Evolutionary conservation across 2,888 invertebrate genomes (phyloP), one percentile per base, ranked within the genome.

Genomic region (Dastarcus helophoroides): DNA sequence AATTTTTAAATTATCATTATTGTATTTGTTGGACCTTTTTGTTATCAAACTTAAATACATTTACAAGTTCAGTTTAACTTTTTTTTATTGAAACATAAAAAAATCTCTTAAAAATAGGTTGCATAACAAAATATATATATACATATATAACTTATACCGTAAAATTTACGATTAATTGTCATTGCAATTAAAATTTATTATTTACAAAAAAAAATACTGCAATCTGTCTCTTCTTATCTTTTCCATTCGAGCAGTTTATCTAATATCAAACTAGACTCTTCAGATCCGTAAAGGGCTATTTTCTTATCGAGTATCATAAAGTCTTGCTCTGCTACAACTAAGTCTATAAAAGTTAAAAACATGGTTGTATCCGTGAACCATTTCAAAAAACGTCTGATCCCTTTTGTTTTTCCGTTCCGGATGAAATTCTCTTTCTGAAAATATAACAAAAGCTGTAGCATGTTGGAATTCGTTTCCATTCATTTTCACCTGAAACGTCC

Each of bases 321-420:
- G 39, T 46, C 55, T 19, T 51, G 47, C 40, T 58, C 50, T 16
- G 41, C 42, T 5, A 51, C 19, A 13, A 54, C 53, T n/a, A 51
- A 67, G 42, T 76, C 71, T 30, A 78, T 66, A 56, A 81, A 86
- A 28, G 77, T 71, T 38, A 76, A 73, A 57, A 88, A 88, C 82
- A 88, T 84, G 2, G 84, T 79, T 0, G 86, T 86, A 53, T 88
- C 84, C 0, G 79, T 74, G 60, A 89, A 88, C 86, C 86, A 88
- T 42, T 84, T 81, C 1, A 88, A 63, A 57, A 88, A 85, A 45
- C 76, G 73, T 40, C 76, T 73, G 19, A 76, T 68, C 26, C 74
- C 73, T 51, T 76, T 76, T 0, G 79, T 73, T 3, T 73, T 68
- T 39, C 66, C 68, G 32, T 43, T 42, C 44, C 73, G 73, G 16